Base-by-base conservation (phyloP, 2,113 vertebrate genomes). In the Lucifuga dentata region DNA sequence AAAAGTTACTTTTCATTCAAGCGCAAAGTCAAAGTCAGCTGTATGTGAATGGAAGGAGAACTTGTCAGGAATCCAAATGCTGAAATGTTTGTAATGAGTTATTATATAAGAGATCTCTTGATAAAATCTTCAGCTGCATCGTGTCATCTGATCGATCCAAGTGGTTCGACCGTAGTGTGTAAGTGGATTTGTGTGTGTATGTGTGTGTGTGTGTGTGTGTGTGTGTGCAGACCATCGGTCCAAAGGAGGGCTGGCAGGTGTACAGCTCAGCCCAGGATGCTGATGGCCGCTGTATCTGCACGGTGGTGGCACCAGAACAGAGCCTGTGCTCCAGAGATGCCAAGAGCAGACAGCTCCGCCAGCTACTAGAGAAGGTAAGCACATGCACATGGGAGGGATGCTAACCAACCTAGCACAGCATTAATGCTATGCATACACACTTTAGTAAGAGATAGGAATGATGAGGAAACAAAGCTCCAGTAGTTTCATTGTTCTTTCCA, bases 201-300 rank as follows among this genome's bases (percentile, higher is more conserved):
- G 36, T 90, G n/a, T 23, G 7, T 24, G 15, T 19, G 59, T 48
- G 41, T 41, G 24, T 64, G 23, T 55, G 7, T 61, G 51, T 66
- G 15, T 48, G 11, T 35, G 36, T 90, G 12, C 91, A 99, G 98
- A 97, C 97, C 68, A 95, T 98, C 4, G 96, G 95, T 13, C 96
- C 97, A 13, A 96, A 96, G 87, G 97, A 99, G 88, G 97, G 98
- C 21, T 99, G 97, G 98, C 97, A 99, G 85, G 98, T 99, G 61
- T 99, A 98, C 84, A 99, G 97, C 60, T 99, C 97, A 0, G 98
- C 97, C 0, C 98, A 99, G 88, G 98, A 99, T 72, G 95, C 96
- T 0, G 97, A 98, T 1, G 97, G 98, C 1, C 92, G 97, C 11
- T 99, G 98, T 76, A 97, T 99, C 86, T 99, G 98, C 85, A 99